phyloP scores from a whole-genome alignment of 2,797 vertebrate species.

The Acipenser ruthenus region DNA sequence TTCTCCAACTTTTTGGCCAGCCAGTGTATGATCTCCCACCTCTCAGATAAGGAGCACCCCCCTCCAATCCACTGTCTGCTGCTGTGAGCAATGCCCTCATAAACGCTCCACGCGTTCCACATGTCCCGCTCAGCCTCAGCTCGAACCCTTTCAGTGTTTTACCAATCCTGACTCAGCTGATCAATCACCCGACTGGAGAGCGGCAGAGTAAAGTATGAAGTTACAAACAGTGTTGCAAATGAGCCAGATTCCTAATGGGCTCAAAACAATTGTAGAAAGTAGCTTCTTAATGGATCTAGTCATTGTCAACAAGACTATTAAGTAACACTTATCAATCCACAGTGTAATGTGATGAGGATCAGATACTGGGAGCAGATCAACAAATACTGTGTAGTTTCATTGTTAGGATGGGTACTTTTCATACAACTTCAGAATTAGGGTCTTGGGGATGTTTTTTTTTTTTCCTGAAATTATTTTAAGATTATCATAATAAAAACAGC shows the following conservation, averaged over 20 bases:
- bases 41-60: too few relatives aligned
- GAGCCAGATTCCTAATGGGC: slow-evolving; percentile 3
- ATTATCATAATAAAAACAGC: background rate
- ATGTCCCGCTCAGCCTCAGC: background rate
- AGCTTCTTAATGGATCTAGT: slow-evolving; percentile 7
- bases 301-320: slow-evolving; percentile 5
- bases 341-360: background rate
- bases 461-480: slow-evolving; percentile 15
- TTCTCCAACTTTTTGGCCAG: background rate
- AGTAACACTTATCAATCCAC: background rate
- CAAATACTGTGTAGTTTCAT: slow-evolving; percentile 4
- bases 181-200: background rate
- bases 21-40: background rate
- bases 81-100: background rate
- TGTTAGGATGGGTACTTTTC: background rate
- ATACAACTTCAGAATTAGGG: background rate
- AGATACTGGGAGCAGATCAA: background rate
- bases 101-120: too few relatives aligned
- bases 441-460: slow-evolving; percentile 3
- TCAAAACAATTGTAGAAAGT: slow-evolving; percentile 6
- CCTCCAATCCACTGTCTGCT: too few relatives aligned
- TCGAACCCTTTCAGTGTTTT: slow-evolving; percentile 3
- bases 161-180: slow-evolving; percentile 9
- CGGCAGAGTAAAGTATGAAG: slow-evolving; percentile 8
- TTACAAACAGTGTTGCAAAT: slow-evolving; percentile 16